Conservation (phyloP, 2,797 vertebrate species). For the Anableps anableps region DNA sequence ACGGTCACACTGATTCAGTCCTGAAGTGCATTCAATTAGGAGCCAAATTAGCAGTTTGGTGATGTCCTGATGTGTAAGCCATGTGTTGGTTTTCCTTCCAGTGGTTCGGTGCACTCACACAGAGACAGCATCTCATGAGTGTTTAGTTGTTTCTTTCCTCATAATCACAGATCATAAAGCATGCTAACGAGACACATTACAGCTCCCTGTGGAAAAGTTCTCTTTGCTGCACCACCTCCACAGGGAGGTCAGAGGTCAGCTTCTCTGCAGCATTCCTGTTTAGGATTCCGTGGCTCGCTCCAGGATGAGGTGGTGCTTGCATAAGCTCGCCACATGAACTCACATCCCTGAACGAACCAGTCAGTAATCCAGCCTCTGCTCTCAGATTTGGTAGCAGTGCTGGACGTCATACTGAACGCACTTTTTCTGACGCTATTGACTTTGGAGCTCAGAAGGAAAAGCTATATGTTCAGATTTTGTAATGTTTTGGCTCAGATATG, state of each 20-base stretch:
- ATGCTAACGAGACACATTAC: slow-evolving; percentile 49
- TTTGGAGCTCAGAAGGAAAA: neutral
- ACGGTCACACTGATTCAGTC: too few relatives aligned
- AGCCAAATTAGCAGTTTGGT: too few relatives aligned
- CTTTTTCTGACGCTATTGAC: neutral
- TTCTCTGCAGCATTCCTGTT: slow-evolving; percentile 26
- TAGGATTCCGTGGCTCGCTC: neutral
- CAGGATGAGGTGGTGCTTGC: neutral
- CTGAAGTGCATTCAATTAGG: too few relatives aligned
- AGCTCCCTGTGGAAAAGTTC: slow-evolving; percentile 38
- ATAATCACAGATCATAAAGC: slow-evolving; percentile 34
- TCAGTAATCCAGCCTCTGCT: neutral
- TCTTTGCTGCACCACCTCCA: slow-evolving; percentile 23
- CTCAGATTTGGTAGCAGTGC: neutral
- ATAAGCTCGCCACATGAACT: slow-evolving; percentile 17
- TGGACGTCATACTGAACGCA: neutral
- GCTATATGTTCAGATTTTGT: neutral
- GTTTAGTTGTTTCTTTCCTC: neutral
- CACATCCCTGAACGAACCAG: slow-evolving; percentile 3
- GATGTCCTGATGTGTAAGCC: neutral
- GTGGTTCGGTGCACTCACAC: neutral
- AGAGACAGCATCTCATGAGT: neutral
- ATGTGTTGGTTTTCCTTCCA: neutral
- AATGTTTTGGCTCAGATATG: too few relatives aligned
- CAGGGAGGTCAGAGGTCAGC: slow-evolving; percentile 51